phyloP scores from a whole-genome alignment of 2,797 vertebrate genomes.

The Micrastur ruficollis region DNA sequence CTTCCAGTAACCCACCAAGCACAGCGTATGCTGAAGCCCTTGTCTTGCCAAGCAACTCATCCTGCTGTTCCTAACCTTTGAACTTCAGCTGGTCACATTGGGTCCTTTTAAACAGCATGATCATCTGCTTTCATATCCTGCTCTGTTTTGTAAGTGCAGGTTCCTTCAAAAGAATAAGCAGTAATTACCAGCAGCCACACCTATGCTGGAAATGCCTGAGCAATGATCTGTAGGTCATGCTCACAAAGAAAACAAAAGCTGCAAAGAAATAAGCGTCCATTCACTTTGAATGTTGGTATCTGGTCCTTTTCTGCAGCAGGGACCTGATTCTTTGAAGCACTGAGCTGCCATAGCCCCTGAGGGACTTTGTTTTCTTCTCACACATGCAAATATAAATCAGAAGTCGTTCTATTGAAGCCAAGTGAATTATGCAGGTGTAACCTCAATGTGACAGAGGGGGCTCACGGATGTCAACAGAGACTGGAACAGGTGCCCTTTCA shows the following conservation, averaged over 20 bases:
- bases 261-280: background rate
- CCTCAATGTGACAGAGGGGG: background rate
- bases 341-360: background rate
- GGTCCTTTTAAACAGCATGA: background rate
- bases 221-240: background rate
- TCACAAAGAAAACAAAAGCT: slow-evolving; percentile 15
- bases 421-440: slow-evolving; percentile 34
- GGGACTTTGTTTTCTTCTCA: background rate
- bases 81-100: background rate
- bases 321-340: slow-evolving; percentile 4
- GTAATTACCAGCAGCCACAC: slow-evolving; percentile 52
- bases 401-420: background rate
- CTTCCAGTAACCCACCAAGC: background rate
- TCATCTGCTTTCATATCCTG: background rate
- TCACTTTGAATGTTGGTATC: background rate
- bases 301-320: slow-evolving; percentile 5
- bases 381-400: slow-evolving; percentile 38
- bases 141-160: background rate
- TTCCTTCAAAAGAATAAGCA: slow-evolving; percentile 11
- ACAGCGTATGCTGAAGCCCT: background rate
- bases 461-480: background rate
- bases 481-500: slow-evolving; percentile 31
- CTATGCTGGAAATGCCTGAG: slow-evolving; percentile 58
- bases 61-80: background rate
- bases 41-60: background rate